Evolutionary conservation across 2,113 vertebrate genomes (phyloP), one percentile per base, ranked within the genome.

Genomic region (Microtus ochrogaster): DNA sequence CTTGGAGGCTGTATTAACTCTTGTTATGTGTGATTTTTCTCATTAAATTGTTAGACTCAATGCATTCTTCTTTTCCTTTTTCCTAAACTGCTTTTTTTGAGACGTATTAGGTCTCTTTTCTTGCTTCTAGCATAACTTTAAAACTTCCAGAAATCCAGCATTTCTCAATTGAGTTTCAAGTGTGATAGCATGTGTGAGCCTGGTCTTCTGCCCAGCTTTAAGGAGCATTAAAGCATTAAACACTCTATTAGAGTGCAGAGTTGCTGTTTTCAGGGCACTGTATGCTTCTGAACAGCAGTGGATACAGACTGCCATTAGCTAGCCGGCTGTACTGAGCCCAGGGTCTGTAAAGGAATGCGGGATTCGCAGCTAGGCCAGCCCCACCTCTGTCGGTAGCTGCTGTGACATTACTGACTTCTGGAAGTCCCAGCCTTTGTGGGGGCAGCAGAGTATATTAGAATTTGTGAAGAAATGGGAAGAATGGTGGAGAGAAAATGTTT

Each of bases 71-170:
- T 76, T 39, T n/a, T n/a, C 33, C 33, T 72, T 72, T 44, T 47
- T 7, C 58, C 44, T 72, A 55, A 63, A 12, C 76, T 89, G 39
- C 39, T 78, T 84, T 58, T 52, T 17, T 58, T 58, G 3, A 36
- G 41, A 83, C 58, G 9, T 88, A 63, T 78, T 22, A 65, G 8
- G 1, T 55, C 39, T 73, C 0, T 78, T 63, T 90, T 24, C 49
- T 39, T 85, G 19, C 78, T 94, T 79, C 90, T 87, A 47, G n/a
- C 2, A 2, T 90, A 91, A 76, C 81, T 97, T 95, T 39, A 41
- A 36, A 87, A 81, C 74, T 68, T 22, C 66, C 85, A 41, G 81
- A 82, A 82, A 24, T 13, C 4, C 44, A 61, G 13, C 5, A 2
- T 76, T 92, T 85, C 13, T 90, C 61, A 36, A 78, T 74, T 73